These are phyloP conservation scores for Aepyceros melampus DNA, from an alignment of 2,113 vertebrate genomes.

Conservation along the genomic window DNA sequence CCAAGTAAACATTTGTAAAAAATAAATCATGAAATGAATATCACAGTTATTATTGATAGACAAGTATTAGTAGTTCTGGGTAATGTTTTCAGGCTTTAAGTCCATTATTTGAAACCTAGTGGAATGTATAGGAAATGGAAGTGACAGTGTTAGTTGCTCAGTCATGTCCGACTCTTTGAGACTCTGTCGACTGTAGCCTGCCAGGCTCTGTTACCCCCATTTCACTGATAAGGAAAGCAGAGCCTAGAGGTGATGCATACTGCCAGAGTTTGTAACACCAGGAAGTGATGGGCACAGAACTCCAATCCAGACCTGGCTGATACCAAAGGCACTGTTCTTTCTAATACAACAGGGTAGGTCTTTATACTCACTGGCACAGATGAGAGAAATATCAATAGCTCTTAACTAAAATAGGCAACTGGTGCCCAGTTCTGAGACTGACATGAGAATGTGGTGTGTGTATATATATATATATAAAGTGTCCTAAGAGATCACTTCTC, in stretches of 20 bases:
- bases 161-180: not conserved
- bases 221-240: not conserved
- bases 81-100: not conserved
- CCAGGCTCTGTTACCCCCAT: not conserved
- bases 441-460: rapidly evolving
- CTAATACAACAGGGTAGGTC: not conserved
- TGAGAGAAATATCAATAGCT: not conserved
- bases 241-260: not conserved
- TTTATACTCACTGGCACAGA: not conserved
- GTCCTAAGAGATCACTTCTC: not conserved
- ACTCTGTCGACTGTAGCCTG: not conserved
- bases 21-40: not conserved
- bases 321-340: not conserved
- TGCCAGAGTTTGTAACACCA: rapidly evolving
- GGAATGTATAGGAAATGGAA: not conserved
- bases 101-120: not conserved
- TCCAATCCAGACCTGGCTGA: not conserved
- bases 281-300: not conserved
- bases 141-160: not conserved
- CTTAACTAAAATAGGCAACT: not conserved
- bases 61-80: not conserved
- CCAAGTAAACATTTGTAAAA: not conserved
- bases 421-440: not conserved
- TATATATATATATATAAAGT: no score
- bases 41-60: not conserved